These are phyloP conservation scores for Gephyroberyx darwinii DNA, from an alignment of 2,797 vertebrate genomes.

Conservation along the genomic window DNA sequence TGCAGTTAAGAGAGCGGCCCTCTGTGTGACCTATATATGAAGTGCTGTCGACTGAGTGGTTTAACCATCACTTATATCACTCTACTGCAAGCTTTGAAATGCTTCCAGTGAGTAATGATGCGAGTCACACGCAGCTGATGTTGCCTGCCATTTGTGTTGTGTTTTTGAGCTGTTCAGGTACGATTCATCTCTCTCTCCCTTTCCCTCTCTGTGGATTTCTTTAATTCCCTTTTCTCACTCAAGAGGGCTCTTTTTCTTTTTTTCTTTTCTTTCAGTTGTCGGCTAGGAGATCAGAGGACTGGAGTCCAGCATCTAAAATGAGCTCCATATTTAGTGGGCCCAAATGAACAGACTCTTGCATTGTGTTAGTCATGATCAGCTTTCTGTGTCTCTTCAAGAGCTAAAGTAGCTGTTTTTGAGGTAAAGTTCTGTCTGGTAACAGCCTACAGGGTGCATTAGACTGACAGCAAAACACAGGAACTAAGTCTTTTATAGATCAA, in stretches of 20 bases:
- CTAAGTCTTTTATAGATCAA: not conserved
- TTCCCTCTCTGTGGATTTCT: not conserved
- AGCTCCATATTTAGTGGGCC: constrained; percentile 28
- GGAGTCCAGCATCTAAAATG: constrained; percentile 30
- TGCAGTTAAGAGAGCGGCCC: constrained; percentile 38
- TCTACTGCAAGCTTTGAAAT: constrained; percentile 9
- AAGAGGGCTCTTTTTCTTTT: constrained; percentile 21
- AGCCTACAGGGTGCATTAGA: not conserved
- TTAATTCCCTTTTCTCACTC: not conserved
- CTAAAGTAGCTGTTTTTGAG: constrained; percentile 9
- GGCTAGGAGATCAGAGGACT: constrained; percentile 6
- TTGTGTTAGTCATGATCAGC: constrained; percentile 26
- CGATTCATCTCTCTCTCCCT: not conserved
- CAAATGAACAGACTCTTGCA: constrained; percentile 36
- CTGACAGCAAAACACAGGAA: constrained; percentile 27
- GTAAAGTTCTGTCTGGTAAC: not conserved
- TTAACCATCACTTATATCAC: constrained; percentile 24
- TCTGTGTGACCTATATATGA: constrained; percentile 68
- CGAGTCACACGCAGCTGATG: not conserved
- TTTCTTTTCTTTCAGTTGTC: constrained; percentile 18
- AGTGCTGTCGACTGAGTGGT: constrained; percentile 40
- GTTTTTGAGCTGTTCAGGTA: not conserved
- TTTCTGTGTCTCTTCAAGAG: constrained; percentile 21
- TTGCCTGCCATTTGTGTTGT: not conserved
- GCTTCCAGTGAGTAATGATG: not conserved